These are phyloP conservation scores for Pogonocherus hispidulus DNA, from an alignment of 2,888 invertebrate genomes.

Conservation along the genomic window DNA sequence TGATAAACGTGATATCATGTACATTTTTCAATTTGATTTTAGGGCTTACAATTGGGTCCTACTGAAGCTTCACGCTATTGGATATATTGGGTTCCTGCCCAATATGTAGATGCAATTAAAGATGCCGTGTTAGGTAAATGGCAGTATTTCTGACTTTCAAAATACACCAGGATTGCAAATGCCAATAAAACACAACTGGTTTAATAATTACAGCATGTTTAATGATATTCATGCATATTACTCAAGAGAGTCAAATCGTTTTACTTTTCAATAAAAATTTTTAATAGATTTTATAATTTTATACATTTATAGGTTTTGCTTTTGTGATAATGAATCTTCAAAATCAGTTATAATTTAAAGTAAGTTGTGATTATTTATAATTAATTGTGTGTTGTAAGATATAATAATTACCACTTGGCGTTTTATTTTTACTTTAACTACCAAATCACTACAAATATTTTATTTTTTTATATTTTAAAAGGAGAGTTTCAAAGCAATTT, in stretches of 20 bases:
- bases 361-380: conserved; percentile 28
- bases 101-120: conserved; percentile 91
- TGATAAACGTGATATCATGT: no score
- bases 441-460: no score
- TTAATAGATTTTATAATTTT: conserved; percentile 46
- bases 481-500: no score
- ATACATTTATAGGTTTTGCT: conserved; percentile 41
- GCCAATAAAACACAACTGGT: conserved; percentile 14
- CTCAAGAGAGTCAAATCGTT: conserved; percentile 42
- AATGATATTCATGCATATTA: conserved; percentile 27
- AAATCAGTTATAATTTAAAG: conserved; percentile 17
- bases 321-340: conserved; percentile 24
- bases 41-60: conserved; percentile 87
- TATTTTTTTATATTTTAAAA: no score
- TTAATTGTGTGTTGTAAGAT: conserved; percentile 30
- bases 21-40: conserved; percentile 30
- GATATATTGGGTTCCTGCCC: conserved; percentile 96
- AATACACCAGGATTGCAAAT: conserved; percentile 15
- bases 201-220: conserved; percentile 14
- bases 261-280: conserved; percentile 33
- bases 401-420: background rate
- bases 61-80: conserved; percentile 93
- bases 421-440: conserved; percentile 7
- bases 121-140: conserved; percentile 90
- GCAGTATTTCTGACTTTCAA: conserved; percentile 78